Base-by-base conservation (phyloP, 2,888 invertebrate species). In the Drosophila sordidula region DNA sequence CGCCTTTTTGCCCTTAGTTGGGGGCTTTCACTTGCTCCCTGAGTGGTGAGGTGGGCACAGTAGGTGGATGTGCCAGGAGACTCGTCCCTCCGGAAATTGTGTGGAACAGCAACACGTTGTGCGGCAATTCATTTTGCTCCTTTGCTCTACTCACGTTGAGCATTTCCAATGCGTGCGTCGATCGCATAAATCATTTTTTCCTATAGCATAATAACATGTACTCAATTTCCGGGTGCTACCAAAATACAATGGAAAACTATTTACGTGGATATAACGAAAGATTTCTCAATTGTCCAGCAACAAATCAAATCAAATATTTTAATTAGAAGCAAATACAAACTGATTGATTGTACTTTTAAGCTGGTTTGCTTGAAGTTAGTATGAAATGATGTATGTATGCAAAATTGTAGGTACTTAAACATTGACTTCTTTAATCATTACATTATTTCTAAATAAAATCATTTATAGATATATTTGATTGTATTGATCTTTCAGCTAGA, bases 51-150 rank as follows among this genome's bases (percentile, higher is more conserved):
- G 67, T 84, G 75, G 57, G 64, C 36, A 51, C 39, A 39, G 56
- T 14, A n/a, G 34, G 56, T 45, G 49, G 45, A 45, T 70, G 46
- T 57, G 55, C 38, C 41, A 46, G 44, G 44, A 57, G 57, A 46
- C 75, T 78, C 64, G 73, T 62, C 61, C 55, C 63, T 46, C 73
- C 88, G 83, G 88, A 83, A 83, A 83, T 83, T 83, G 87, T 72
- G 88, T 86, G 83, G 67, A 85, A 75, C 82, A 86, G 80, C 83
- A 88, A 88, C 88, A 83, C 83, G 83, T 83, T 71, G 69, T 56
- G 71, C 57, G 80, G 64, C 86, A 71, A 83, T 83, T 87, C 88
- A 83, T 83, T 86, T 77, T 54, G 58, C 57, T 47, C 49, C 55
- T 32, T 58, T 56, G 29, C 50, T 47, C 22, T 6, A 18, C 51